Evolutionary conservation across 2,797 vertebrate genomes (phyloP), one percentile per base, ranked within the genome.

Genomic region (Tauraco hartlaubi): DNA sequence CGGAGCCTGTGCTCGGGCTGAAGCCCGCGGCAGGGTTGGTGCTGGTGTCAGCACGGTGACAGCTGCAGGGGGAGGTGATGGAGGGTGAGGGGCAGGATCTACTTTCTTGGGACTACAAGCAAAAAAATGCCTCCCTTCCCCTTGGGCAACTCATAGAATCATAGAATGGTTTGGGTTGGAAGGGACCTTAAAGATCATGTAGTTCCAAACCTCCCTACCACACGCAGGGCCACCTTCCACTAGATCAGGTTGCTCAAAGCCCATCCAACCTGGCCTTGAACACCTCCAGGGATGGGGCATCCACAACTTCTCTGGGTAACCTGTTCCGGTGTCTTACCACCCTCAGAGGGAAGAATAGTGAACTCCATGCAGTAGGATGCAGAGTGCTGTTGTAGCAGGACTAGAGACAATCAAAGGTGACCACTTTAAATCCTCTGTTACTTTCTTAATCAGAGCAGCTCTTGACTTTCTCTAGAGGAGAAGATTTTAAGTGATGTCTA

Each of bases 21-120:
- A 39, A 39, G 9, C 22, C 44, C 4, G 22, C 0, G 1, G 59
- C n/a, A 39, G 0, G 0, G 22, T 8, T 58, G 16, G 12, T 3
- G 12, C 12, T 1, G 6, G 35, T 20, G 55, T 44, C 28, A n/a
- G 37, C 22, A 8, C 1, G 2, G 15, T 9, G 28, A 26, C 3
- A 20, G 33, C 28, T 23, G 12, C 0, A 21, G 28, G 25, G 33
- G 58, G 19, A 0, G 2, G 25, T 1, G 2, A 20, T 15, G 56
- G 35, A 35, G 35, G 35, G 35, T 35, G 35, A 35, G 35, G 0
- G 26, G 15, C 26, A 31, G 39, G 17, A 77, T 23, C 31, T 23
- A 44, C 49, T 43, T 73, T 20, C 44, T 33, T 43, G 26, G 11
- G 8, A 63, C 6, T 8, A 73, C 0, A 1, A 73, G 31, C 4